phyloP scores from a whole-genome alignment of 2,888 invertebrate genomes.

The Pachymerium ferrugineum region DNA sequence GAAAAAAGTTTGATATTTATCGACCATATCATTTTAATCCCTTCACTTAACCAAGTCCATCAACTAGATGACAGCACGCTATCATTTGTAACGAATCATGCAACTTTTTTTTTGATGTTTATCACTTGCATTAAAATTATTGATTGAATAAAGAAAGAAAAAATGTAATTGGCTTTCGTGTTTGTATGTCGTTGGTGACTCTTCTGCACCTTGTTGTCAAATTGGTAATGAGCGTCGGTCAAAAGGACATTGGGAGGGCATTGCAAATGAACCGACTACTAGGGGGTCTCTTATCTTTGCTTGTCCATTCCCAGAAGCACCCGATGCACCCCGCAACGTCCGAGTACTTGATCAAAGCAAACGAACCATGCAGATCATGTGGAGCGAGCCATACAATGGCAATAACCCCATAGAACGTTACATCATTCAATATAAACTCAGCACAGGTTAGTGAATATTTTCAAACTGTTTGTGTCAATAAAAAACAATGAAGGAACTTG shows the following conservation, averaged over 20 bases:
- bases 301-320: slow-evolving; percentile 58
- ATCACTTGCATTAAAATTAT: background rate
- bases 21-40: background rate
- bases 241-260: background rate
- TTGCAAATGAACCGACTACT: background rate
- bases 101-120: slow-evolving; percentile 13
- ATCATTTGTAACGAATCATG: background rate
- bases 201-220: background rate
- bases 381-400: slow-evolving; percentile 88
- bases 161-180: background rate
- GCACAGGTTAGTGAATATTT: slow-evolving; percentile 44
- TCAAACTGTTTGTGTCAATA: background rate
- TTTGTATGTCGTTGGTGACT: background rate
- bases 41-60: background rate
- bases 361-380: slow-evolving; percentile 82
- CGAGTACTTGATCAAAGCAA: slow-evolving; percentile 86
- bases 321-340: slow-evolving; percentile 81
- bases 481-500: too few species aligned
- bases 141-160: background rate
- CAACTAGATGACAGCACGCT: background rate
- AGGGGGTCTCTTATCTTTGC: background rate
- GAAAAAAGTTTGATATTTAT: background rate
- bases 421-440: slow-evolving; percentile 81
- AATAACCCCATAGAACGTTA: slow-evolving; percentile 84
- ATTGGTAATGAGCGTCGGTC: background rate